These are phyloP conservation scores for Plebejus anna DNA, from an alignment of 2,888 invertebrate species.

Conservation along the genomic window DNA sequence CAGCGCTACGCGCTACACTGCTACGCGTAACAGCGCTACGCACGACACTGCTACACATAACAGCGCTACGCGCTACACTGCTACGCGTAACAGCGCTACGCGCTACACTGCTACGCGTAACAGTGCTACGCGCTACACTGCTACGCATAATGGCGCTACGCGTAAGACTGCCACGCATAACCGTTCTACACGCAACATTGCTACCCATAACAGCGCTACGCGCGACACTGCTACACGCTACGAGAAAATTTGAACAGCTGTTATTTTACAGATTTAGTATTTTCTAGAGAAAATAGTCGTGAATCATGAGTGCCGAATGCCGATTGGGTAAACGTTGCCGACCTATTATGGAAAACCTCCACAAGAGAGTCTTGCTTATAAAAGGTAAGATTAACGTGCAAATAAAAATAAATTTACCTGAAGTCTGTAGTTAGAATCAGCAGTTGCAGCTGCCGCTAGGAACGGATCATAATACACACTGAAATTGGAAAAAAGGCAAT, in stretches of 20 bases:
- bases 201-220: background rate
- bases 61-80: background rate
- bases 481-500: slow-evolving; percentile 54
- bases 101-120: background rate
- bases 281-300: background rate
- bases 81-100: background rate
- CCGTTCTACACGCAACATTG: background rate
- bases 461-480: slow-evolving; percentile 98
- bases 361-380: background rate
- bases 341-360: background rate
- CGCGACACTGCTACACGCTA: background rate
- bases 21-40: background rate
- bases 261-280: background rate
- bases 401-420: slow-evolving; percentile 82
- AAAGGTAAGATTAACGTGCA: background rate
- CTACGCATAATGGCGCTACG: background rate
- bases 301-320: background rate
- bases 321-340: background rate
- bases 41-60: background rate
- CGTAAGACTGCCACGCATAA: no score
- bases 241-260: background rate
- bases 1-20: background rate
- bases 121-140: background rate
- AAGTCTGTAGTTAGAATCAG: slow-evolving; percentile 93
- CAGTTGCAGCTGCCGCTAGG: slow-evolving; percentile 91